Evolutionary conservation across 1,140 invertebrate species (phyloP).

Genomic region (Mesaphorura yosii): DNA sequence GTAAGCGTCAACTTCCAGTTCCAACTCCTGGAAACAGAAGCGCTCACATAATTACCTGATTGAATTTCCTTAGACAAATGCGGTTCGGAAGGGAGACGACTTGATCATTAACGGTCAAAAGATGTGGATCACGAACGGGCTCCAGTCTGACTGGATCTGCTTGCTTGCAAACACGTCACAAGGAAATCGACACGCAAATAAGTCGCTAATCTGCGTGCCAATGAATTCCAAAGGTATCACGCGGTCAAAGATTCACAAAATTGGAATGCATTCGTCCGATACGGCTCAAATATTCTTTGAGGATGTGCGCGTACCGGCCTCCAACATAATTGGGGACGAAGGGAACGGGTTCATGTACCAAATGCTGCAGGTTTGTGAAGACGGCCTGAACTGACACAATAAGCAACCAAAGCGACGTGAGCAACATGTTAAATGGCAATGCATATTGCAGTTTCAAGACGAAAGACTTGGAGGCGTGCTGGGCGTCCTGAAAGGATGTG

Average conservation of each 20-base stretch:
- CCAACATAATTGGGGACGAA: conserved; percentile 48
- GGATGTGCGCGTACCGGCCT: conserved; percentile 43
- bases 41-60: no score
- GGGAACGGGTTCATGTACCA: conserved; percentile 49
- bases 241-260: conserved; percentile 41
- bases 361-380: conserved; percentile 42
- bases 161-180: conserved; percentile 44
- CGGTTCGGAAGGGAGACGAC: conserved; percentile 41
- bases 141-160: conserved; percentile 48
- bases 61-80: conserved; percentile 40
- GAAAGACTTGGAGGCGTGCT: conserved; percentile 42
- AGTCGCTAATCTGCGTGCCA: conserved; percentile 49
- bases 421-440: no score
- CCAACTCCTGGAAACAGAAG: no score
- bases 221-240: conserved; percentile 44
- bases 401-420: no score
- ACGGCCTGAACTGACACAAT: no score
- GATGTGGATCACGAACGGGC: conserved; percentile 49
- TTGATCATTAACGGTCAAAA: conserved; percentile 48
- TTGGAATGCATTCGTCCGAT: conserved; percentile 46
- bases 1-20: conserved; percentile 4
- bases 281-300: conserved; percentile 51
- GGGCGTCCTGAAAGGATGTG: conserved; percentile 36
- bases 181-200: conserved; percentile 39
- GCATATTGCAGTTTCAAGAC: conserved; percentile 42